A percentile compares a stretch with the other conserved stretches of the same genome.
phyloP scores from a whole-genome alignment of 2,797 vertebrate genomes.

The Catostomus latipinnis region DNA sequence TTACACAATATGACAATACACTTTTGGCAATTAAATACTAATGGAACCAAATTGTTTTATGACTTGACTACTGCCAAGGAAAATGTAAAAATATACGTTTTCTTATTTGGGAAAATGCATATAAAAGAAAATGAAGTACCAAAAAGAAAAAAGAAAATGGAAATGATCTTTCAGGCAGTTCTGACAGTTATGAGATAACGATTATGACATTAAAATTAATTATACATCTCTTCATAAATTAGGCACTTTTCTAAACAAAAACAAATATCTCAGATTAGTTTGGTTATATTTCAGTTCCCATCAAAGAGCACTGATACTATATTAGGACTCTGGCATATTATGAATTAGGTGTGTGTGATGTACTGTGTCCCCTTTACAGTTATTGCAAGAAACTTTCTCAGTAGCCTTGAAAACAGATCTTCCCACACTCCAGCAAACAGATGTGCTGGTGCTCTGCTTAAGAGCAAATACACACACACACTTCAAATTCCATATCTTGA shows the following conservation, averaged over 20 bases:
- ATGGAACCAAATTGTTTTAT: neutral
- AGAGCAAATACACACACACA: neutral
- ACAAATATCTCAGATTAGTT: neutral
- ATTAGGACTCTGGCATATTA: neutral
- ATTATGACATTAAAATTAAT: slow-evolving; percentile 1
- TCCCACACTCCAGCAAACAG: slow-evolving; percentile 8
- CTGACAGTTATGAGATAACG: slow-evolving; percentile 22
- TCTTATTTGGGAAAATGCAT: neutral
- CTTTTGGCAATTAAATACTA: slow-evolving; percentile 1
- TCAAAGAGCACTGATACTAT: neutral
- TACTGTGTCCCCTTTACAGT: neutral
- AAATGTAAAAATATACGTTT: neutral
- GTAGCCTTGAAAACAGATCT: slow-evolving; percentile 21
- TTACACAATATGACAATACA: neutral
- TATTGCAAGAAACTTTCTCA: neutral
- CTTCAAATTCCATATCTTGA: neutral
- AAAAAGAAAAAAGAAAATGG: neutral
- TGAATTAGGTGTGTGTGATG: neutral
- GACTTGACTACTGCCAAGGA: neutral
- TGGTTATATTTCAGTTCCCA: neutral
- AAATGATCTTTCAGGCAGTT: neutral
- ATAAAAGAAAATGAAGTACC: neutral
- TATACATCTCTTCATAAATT: neutral
- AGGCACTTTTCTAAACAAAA: slow-evolving; percentile 16
- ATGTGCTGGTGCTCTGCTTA: slow-evolving; percentile 3